Conservation (phyloP, 2,113 vertebrate species). For the Sisor rabdophorus region DNA sequence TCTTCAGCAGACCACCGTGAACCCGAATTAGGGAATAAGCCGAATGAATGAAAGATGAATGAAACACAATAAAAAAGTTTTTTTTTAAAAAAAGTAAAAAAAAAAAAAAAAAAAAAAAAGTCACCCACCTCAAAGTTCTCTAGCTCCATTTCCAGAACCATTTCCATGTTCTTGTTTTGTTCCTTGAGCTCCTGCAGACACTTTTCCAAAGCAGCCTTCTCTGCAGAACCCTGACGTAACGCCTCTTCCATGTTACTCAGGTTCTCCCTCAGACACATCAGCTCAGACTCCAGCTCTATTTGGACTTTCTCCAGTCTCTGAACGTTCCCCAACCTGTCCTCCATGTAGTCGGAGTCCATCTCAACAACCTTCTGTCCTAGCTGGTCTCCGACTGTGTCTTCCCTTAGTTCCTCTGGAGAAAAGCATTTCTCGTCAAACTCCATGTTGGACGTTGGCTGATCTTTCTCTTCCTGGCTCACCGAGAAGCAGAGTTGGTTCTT, state of each 20-base stretch:
- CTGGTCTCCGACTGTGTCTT: constrained; percentile 53
- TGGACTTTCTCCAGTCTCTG: constrained; percentile 60
- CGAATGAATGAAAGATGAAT: too few species aligned
- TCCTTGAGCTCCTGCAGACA: constrained; percentile 64
- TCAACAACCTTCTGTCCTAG: constrained; percentile 58
- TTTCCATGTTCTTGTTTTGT: constrained; percentile 65
- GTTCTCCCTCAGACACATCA: constrained; percentile 60
- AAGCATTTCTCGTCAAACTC: constrained; percentile 15
- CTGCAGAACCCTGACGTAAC: constrained; percentile 54
- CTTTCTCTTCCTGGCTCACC: constrained; percentile 41
- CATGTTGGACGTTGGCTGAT: constrained; percentile 10
- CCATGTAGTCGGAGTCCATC: constrained; percentile 52
- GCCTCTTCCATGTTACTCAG: constrained; percentile 60
- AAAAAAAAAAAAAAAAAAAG: too few species aligned
- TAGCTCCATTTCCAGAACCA: constrained; percentile 65
- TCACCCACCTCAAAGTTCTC: constrained; percentile 59
- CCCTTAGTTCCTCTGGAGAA: constrained; percentile 54
- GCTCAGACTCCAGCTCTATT: constrained; percentile 60
- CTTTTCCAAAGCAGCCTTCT: constrained; percentile 60
- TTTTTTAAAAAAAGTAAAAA: not conserved
- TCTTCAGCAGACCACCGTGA: too few species aligned
- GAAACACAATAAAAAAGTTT: too few species aligned
- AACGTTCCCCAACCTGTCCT: constrained; percentile 55
- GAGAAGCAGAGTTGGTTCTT: constrained; percentile 54
- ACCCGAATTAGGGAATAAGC: too few species aligned